Conservation (phyloP, 2,888 invertebrate genomes). For the Plebejus melissa region DNA sequence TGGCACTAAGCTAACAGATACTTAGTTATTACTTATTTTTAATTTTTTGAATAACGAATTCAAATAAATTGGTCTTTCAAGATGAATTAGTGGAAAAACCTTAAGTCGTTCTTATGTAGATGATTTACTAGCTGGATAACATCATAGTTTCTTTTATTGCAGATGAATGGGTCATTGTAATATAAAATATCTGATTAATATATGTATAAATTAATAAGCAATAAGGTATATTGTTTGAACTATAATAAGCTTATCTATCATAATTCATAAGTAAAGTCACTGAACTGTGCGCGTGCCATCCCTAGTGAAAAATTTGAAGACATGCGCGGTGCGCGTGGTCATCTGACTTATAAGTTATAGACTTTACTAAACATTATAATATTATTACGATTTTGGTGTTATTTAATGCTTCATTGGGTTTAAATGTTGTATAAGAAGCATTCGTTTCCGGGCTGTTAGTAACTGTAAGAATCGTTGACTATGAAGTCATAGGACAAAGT, state of each 20-base stretch:
- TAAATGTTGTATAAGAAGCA: slow-evolving; percentile 6
- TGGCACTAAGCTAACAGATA: neutral
- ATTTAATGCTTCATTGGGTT: neutral
- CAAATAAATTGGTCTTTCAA: neutral
- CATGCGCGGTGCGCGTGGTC: neutral
- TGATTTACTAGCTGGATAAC: neutral
- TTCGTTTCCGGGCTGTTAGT: neutral
- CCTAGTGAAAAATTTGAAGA: neutral
- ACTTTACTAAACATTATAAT: neutral
- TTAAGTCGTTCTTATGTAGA: neutral
- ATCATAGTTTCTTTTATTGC: neutral
- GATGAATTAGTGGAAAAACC: neutral
- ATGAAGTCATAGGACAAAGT: slow-evolving; percentile 38
- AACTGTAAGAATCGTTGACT: neutral
- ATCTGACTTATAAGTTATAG: neutral
- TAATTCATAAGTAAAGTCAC: neutral
- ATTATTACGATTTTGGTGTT: neutral
- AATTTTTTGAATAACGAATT: neutral
- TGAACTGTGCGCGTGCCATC: neutral
- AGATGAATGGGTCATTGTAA: too few relatives aligned
- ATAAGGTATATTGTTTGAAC: neutral
- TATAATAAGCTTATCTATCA: neutral
- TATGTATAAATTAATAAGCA: neutral
- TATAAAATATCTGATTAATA: too few relatives aligned
- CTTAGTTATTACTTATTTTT: neutral